phyloP scores from a whole-genome alignment of 2,113 vertebrate genomes.

The Synodontis membranacea region DNA sequence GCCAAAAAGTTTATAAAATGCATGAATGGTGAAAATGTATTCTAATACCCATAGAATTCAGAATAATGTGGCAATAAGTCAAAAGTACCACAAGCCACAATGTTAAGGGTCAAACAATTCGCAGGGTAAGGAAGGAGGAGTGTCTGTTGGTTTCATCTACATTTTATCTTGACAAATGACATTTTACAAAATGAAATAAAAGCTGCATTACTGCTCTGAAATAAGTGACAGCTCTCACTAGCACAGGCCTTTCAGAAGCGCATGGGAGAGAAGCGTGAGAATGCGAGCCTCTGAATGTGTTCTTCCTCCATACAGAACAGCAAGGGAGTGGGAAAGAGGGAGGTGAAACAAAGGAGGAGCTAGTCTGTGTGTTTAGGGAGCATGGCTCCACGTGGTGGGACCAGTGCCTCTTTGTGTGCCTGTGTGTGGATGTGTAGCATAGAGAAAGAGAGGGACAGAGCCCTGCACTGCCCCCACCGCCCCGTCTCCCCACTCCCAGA shows the following conservation, averaged over 20 bases:
- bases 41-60: too few relatives aligned
- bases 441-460: conserved; percentile 38
- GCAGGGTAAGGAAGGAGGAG: neutral
- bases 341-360: conserved; percentile 23
- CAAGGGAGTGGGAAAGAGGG: conserved; percentile 11
- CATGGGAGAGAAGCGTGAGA: conserved; percentile 5
- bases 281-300: conserved; percentile 10
- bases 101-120: conserved; percentile 45
- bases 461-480: conserved; percentile 27
- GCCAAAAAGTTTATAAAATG: neutral
- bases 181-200: conserved; percentile 19
- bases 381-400: conserved; percentile 38
- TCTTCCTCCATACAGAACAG: neutral
- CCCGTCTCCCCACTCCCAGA: conserved; percentile 51
- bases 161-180: conserved; percentile 26
- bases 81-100: conserved; percentile 15
- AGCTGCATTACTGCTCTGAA: neutral
- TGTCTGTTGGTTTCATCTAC: neutral
- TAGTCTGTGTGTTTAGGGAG: conserved; percentile 24
- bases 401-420: conserved; percentile 40
- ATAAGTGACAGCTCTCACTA: conserved; percentile 4
- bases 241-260: neutral
- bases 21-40: neutral
- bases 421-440: conserved; percentile 15
- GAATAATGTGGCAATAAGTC: neutral